These are phyloP conservation scores for Cryptocheilus praepositus DNA, from an alignment of 2,888 invertebrate species.

Conservation along the genomic window DNA sequence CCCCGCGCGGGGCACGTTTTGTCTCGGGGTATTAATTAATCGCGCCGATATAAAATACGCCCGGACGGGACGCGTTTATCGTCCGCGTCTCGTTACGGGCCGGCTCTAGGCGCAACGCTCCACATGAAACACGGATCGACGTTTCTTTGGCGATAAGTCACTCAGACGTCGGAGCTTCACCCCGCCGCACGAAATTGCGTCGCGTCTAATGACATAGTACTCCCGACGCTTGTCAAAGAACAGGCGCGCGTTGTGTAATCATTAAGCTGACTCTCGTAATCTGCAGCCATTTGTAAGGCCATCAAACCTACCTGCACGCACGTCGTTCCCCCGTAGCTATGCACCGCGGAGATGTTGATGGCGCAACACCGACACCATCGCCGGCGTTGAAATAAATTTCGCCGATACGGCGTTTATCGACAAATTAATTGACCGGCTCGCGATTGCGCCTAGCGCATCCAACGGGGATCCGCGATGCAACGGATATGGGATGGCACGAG, in stretches of 20 bases:
- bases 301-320: constrained; percentile 21
- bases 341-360: neutral
- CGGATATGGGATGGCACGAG: neutral
- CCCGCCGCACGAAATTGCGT: too few species aligned
- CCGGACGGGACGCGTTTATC: neutral
- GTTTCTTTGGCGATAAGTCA: too few species aligned
- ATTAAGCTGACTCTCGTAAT: constrained; percentile 44
- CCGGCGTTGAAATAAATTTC: constrained; percentile 50
- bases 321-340: constrained; percentile 3
- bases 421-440: constrained; percentile 52
- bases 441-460: constrained; percentile 21
- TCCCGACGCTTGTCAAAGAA: too few species aligned
- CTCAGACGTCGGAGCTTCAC: too few species aligned
- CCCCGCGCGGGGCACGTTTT: too few species aligned
- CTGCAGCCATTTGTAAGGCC: constrained; percentile 33
- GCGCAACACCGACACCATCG: constrained; percentile 1
- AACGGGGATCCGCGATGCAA: constrained; percentile 22
- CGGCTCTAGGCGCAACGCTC: too few species aligned
- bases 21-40: too few species aligned
- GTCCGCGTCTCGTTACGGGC: too few species aligned
- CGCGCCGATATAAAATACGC: too few species aligned
- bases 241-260: constrained; percentile 23
- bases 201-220: too few species aligned
- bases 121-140: too few species aligned
- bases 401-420: constrained; percentile 40